Evolutionary conservation across 2,113 vertebrate species (phyloP), one percentile per base, ranked within the genome.

Genomic region (Protomyctophum bolini): DNA sequence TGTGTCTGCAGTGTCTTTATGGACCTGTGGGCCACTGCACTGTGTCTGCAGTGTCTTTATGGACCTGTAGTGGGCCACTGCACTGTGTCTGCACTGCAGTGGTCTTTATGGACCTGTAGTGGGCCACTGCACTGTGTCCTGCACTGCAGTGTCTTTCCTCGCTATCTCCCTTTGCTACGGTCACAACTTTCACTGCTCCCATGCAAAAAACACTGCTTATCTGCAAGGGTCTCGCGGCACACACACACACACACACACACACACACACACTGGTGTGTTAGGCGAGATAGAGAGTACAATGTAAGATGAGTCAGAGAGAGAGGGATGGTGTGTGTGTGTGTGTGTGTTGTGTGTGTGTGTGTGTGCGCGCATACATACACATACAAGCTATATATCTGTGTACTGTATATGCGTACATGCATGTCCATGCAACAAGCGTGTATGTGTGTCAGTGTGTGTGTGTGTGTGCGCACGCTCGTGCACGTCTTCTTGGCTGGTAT

Each of bases 401-500:
- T 21, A 21, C 21, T 41, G 33, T 41, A 41, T 41, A 41, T 41
- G 33, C 33, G 5, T 41, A 51, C 58, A 15, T 56, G 45, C 55
- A 21, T 21, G 21, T 21, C 21, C 21, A 21, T 21, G 21, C 21
- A 21, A 21, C 21, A 72, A 65, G 57, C 8, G 7, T 10, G 57
- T 28, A 2, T n/a, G 54, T n/a, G n/a, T n/a, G 11, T 55, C 6
- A 4, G 52, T 55, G 10, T 56, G n/a, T n/a, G 10, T 56, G 54
- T n/a, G 54, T n/a, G 54, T n/a, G 54, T 56, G 54, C 14, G 52
- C n/a, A 5, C n/a, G 52, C n/a, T 9, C n/a, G 52, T 55, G 52
- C n/a, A 12, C n/a, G 52, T n/a, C 11, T n/a, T 7, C 14, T 10
- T 56, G 54, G n/a, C 11, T 81, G 79, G 80, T 88, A 67, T 68